Conservation (phyloP, 2,797 vertebrate genomes). For the Lacerta viridis region DNA sequence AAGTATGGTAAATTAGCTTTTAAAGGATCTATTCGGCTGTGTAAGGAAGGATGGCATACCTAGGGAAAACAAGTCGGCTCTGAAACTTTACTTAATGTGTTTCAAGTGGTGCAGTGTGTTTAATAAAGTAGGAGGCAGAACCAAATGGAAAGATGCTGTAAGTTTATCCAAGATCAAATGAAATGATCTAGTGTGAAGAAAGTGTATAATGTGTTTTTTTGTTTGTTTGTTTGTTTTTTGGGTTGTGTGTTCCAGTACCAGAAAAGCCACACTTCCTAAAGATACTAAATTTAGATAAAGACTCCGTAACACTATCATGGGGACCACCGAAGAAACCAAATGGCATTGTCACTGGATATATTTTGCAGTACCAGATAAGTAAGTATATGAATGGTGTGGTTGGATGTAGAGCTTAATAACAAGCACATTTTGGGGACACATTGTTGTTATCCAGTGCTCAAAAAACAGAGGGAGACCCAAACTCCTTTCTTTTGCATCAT, state of each 20-base stretch:
- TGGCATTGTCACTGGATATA: conserved; percentile 90
- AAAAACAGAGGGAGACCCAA: neutral
- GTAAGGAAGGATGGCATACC: neutral
- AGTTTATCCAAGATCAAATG: neutral
- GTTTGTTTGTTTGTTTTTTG: neutral
- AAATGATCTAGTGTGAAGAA: neutral
- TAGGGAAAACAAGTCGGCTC: neutral
- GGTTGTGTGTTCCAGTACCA: conserved; percentile 85
- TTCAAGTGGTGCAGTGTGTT: neutral
- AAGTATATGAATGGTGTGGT: conserved; percentile 72
- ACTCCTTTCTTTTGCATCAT: neutral
- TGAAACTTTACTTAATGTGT: neutral
- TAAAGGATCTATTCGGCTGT: neutral
- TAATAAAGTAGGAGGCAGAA: neutral
- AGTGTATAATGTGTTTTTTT: neutral
- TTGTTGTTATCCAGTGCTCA: neutral
- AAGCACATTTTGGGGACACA: neutral
- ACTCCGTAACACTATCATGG: conserved; percentile 90
- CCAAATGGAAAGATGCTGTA: neutral
- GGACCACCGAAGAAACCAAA: conserved; percentile 88
- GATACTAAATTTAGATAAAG: conserved; percentile 87
- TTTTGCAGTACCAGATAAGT: conserved; percentile 95
- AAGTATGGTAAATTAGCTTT: neutral
- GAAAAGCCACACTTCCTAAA: conserved; percentile 89
- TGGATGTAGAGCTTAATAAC: neutral